A percentile compares a stretch with the other conserved stretches of the same genome.
Evolutionary conservation across 1,140 invertebrate species (phyloP).

Genomic region (Linepithema humile): DNA sequence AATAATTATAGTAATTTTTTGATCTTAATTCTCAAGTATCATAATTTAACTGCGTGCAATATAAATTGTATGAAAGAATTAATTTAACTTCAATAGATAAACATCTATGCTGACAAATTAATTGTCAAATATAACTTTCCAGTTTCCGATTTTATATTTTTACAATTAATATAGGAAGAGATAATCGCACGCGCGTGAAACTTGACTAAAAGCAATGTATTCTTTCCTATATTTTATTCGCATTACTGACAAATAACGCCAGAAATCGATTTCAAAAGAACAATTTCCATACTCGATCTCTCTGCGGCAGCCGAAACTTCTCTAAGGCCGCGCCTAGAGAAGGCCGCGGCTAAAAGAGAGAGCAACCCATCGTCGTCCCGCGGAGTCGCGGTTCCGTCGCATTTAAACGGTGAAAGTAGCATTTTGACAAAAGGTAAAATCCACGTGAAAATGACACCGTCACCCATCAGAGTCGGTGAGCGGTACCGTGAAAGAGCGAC

Average conservation of each 20-base stretch:
- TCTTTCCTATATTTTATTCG: too few relatives aligned
- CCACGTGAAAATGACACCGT: constrained; percentile 33
- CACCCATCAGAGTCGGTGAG: background rate
- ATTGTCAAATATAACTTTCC: background rate
- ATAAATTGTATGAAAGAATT: too few relatives aligned
- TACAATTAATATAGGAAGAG: background rate
- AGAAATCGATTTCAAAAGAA: background rate
- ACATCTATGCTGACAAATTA: background rate
- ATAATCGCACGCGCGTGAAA: background rate
- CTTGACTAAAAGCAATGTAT: too few relatives aligned
- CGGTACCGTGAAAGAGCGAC: background rate
- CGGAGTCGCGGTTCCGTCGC: constrained; percentile 20
- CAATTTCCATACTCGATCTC: background rate
- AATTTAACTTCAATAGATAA: too few relatives aligned
- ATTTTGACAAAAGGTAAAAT: constrained; percentile 74
- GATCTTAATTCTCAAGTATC: too few relatives aligned
- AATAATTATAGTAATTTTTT: background rate
- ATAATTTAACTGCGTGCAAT: too few relatives aligned
- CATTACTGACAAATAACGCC: background rate
- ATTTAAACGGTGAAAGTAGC: constrained; percentile 79
- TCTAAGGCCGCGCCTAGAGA: background rate
- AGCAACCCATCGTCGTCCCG: background rate
- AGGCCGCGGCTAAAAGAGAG: constrained; percentile 44
- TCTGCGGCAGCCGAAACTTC: constrained; percentile 8
- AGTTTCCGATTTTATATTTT: background rate